These are phyloP conservation scores for Tanypteryx hageni DNA, from an alignment of 2,888 invertebrate species.

Conservation along the genomic window DNA sequence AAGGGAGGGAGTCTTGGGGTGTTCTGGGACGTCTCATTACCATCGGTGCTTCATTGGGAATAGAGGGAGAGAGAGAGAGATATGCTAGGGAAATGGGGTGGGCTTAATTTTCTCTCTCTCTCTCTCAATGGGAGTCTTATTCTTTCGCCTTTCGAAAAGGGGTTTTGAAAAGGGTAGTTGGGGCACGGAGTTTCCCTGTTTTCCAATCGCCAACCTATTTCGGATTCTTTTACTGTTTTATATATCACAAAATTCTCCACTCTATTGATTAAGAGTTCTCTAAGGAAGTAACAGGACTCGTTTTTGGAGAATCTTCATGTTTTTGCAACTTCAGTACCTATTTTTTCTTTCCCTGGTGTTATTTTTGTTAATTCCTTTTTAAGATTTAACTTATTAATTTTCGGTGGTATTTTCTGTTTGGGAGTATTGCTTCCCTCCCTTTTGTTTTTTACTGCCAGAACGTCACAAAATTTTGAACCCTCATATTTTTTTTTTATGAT, in stretches of 20 bases:
- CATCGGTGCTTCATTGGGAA: constrained; percentile 44
- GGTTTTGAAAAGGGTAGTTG: background rate
- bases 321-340: too few species aligned
- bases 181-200: constrained; percentile 8
- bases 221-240: background rate
- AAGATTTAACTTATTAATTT: too few species aligned
- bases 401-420: too few species aligned
- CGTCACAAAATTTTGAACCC: too few species aligned
- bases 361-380: too few species aligned
- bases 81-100: background rate
- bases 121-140: constrained; percentile 42
- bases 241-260: background rate
- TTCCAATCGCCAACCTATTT: constrained; percentile 49
- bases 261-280: background rate
- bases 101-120: background rate
- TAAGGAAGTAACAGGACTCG: background rate
- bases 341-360: too few species aligned
- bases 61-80: background rate
- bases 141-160: constrained; percentile 36
- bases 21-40: constrained; percentile 51
- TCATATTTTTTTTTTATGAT: too few species aligned
- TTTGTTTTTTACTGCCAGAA: too few species aligned
- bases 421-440: too few species aligned
- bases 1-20: constrained; percentile 7
- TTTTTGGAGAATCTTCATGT: background rate